Evolutionary conservation across 2,797 vertebrate genomes (phyloP), one percentile per base, ranked within the genome.

Genomic region (Eulemur albifrons): DNA sequence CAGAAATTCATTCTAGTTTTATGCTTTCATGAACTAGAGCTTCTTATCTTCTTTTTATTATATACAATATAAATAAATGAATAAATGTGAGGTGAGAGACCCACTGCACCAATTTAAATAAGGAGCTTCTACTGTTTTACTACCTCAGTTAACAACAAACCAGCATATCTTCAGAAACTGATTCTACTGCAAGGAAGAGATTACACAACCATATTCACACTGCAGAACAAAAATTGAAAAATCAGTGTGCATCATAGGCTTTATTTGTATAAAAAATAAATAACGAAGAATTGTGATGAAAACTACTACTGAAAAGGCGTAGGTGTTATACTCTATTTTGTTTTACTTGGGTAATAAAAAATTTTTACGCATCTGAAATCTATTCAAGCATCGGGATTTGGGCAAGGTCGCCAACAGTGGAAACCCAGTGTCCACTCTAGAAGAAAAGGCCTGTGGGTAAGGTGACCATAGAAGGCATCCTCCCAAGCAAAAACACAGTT

Each of bases 61-160:
- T 57, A 83, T 54, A 40, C 95, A 97, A 97, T 43, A 94, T 76
- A 97, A 85, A 94, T 79, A 97, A 96, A 76, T 54, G 81, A 96
- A 12, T 0, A 70, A 87, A 86, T 25, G 4, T 72, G 61, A 88
- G 4, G 77, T 88, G 52, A 95, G 23, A 63, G 70, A 69, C n/a
- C 61, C 48, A 84, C 0, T 70, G 13, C 13, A 95, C 86, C n/a
- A 97, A 75, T 35, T 21, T 92, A 32, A 9, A 35, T 93, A 38
- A 70, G 96, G 20, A 88, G 48, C 17, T 40, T 91, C 43, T 77
- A 61, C 69, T 43, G 20, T 93, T 25, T 79, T 91, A 90, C 32
- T 92, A 43, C 59, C 88, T 97, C 88, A 35, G 89, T 75, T 93
- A 89, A 98, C 8, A 93, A 84, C 61, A 48, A 40, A 54, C 63